Percentiles rank a stretch among this genome's conserved stretches.
phyloP scores from a whole-genome alignment of 2,888 invertebrate species.

The Taphrorychus bicolor region DNA sequence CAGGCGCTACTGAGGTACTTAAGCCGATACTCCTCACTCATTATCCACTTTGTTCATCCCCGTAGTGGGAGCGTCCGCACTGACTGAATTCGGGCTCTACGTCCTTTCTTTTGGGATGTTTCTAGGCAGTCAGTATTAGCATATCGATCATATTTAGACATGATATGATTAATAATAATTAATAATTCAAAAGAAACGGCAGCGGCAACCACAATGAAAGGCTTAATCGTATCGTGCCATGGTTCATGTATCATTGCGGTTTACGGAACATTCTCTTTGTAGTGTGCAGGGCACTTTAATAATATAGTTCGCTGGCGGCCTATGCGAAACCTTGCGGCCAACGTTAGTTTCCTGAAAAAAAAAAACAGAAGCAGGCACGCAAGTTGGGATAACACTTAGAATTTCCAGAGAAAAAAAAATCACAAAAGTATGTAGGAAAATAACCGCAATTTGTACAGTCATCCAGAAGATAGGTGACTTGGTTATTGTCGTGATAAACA shows the following conservation, averaged over 20 bases:
- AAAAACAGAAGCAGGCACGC: too few relatives aligned
- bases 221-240: constrained; percentile 38
- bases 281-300: constrained; percentile 12
- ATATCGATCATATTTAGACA: constrained; percentile 34
- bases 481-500: too few relatives aligned
- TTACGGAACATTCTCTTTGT: constrained; percentile 38
- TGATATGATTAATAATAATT: constrained; percentile 39
- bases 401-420: too few relatives aligned
- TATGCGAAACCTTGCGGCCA: constrained; percentile 1
- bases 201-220: constrained; percentile 40
- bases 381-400: too few relatives aligned
- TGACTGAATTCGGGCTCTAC: not conserved
- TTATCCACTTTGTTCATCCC: too few relatives aligned
- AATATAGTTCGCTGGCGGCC: not conserved
- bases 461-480: too few relatives aligned
- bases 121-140: constrained; percentile 7
- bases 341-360: not conserved
- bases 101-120: not conserved
- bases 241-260: constrained; percentile 38
- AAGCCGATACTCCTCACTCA: too few relatives aligned
- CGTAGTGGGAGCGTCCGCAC: not conserved
- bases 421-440: too few relatives aligned
- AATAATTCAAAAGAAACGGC: constrained; percentile 38
- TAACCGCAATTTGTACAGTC: too few relatives aligned
- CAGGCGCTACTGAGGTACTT: not conserved